Conservation (phyloP, 2,113 vertebrate genomes). For the Zingel zingel region DNA sequence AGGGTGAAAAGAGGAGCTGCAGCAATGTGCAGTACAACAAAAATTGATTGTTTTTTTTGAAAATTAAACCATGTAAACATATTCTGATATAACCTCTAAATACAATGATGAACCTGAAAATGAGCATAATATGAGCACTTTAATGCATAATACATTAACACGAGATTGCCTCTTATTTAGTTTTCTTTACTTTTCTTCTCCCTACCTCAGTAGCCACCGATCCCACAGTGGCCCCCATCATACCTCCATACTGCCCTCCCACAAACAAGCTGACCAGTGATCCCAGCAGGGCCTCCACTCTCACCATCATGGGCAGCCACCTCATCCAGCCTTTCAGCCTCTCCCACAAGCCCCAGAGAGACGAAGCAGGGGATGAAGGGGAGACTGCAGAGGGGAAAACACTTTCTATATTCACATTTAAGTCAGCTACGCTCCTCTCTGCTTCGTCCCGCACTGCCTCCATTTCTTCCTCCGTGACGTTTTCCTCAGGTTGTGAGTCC, state of each 20-base stretch:
- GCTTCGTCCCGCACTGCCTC: conserved; percentile 64
- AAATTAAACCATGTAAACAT: too few species aligned
- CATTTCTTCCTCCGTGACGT: conserved; percentile 58
- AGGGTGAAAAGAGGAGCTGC: too few species aligned
- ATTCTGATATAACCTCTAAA: too few species aligned
- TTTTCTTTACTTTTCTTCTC: conserved; percentile 76
- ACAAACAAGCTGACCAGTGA: conserved; percentile 82
- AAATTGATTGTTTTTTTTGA: too few species aligned
- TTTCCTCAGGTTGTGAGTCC: conserved; percentile 13
- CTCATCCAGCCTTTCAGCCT: conserved; percentile 68
- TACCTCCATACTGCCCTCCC: conserved; percentile 78
- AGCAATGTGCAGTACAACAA: too few species aligned
- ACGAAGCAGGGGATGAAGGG: conserved; percentile 16
- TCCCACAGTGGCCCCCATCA: conserved; percentile 82
- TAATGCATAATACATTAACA: not conserved
- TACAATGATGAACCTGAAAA: too few species aligned
- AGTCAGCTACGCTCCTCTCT: conserved; percentile 61
- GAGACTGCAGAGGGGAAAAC: conserved; percentile 47
- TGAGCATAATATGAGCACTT: too few species aligned
- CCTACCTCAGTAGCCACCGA: conserved; percentile 84
- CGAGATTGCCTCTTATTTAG: conserved; percentile 37
- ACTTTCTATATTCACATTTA: conserved; percentile 54
- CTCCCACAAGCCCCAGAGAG: conserved; percentile 77
- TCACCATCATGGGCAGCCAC: conserved; percentile 71
- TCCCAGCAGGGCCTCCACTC: conserved; percentile 80